A percentile compares a stretch with the other conserved stretches of the same genome.
These are phyloP conservation scores for Calidris pugnax DNA, from an alignment of 2,113 vertebrate genomes.

Conservation along the genomic window DNA sequence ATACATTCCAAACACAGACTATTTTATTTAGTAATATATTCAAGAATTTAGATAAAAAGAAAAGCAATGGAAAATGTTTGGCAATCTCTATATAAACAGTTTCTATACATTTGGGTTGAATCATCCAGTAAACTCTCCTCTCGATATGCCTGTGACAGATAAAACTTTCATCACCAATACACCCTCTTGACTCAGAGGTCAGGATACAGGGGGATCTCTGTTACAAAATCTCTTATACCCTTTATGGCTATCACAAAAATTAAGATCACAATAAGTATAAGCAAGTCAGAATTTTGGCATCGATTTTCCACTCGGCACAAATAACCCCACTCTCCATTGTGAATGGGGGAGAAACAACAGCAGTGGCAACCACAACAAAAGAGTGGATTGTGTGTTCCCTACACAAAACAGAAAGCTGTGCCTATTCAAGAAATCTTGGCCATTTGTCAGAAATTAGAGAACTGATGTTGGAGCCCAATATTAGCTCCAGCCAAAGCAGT, in stretches of 20 bases:
- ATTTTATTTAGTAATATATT: conserved; percentile 64
- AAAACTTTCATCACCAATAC: conserved; percentile 40
- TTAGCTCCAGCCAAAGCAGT: conserved; percentile 45
- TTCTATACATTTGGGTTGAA: conserved; percentile 57
- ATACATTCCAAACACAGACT: conserved; percentile 61
- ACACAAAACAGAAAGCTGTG: conserved; percentile 64
- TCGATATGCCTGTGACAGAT: conserved; percentile 14
- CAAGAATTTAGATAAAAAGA: conserved; percentile 64
- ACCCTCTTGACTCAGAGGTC: neutral
- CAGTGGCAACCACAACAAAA: conserved; percentile 62
- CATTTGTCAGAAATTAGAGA: conserved; percentile 59
- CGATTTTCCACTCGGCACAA: conserved; percentile 35
- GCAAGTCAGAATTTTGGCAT: conserved; percentile 29
- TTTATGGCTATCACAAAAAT: conserved; percentile 30
- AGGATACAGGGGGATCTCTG: neutral
- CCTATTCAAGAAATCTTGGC: conserved; percentile 67
- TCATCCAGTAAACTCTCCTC: conserved; percentile 12
- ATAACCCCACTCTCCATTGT: conserved; percentile 49
- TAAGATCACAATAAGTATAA: conserved; percentile 27
- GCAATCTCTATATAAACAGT: conserved; percentile 50
- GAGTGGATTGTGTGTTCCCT: conserved; percentile 52
- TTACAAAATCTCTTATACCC: neutral
- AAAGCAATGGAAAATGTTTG: conserved; percentile 57
- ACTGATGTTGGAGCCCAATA: conserved; percentile 36
- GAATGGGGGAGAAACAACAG: conserved; percentile 47